These are phyloP conservation scores for Drosophila elegans DNA, from an alignment of 1,140 invertebrate species.

Conservation along the genomic window DNA sequence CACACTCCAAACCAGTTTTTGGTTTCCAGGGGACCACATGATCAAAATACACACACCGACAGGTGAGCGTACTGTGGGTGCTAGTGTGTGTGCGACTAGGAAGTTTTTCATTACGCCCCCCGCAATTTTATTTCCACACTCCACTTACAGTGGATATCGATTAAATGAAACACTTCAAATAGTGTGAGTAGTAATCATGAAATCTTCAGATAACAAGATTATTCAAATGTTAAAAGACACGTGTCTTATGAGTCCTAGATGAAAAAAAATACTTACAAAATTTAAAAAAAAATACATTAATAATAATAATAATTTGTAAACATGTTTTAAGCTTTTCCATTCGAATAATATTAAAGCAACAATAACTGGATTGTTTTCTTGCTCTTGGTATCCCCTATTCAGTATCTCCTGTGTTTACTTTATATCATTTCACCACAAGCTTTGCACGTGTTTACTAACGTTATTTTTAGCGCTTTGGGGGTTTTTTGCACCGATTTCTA, in stretches of 20 bases:
- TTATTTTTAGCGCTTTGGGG: slow-evolving; percentile 5
- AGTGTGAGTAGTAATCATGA: neutral
- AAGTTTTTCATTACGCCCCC: slow-evolving; percentile 41
- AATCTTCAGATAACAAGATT: neutral
- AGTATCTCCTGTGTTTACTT: neutral
- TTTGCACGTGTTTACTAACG: slow-evolving; percentile 57
- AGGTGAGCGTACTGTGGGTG: slow-evolving; percentile 33
- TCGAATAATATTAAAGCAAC: too few species aligned
- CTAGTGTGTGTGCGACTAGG: slow-evolving; percentile 45
- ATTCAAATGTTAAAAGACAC: neutral
- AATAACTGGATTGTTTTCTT: too few species aligned
- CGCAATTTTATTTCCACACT: neutral
- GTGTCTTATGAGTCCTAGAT: too few species aligned
- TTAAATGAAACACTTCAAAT: neutral
- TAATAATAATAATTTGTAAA: too few species aligned
- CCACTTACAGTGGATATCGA: slow-evolving; percentile 11
- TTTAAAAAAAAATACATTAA: too few species aligned
- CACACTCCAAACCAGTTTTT: slow-evolving; percentile 62
- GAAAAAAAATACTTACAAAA: too few species aligned
- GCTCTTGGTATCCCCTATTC: too few species aligned
- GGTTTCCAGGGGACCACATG: slow-evolving; percentile 44
- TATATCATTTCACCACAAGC: slow-evolving; percentile 65
- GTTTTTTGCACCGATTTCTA: slow-evolving; percentile 25
- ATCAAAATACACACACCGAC: slow-evolving; percentile 25
- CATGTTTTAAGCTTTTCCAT: too few species aligned